Conservation (phyloP, 2,113 vertebrate species). For the Gymnarchus niloticus region DNA sequence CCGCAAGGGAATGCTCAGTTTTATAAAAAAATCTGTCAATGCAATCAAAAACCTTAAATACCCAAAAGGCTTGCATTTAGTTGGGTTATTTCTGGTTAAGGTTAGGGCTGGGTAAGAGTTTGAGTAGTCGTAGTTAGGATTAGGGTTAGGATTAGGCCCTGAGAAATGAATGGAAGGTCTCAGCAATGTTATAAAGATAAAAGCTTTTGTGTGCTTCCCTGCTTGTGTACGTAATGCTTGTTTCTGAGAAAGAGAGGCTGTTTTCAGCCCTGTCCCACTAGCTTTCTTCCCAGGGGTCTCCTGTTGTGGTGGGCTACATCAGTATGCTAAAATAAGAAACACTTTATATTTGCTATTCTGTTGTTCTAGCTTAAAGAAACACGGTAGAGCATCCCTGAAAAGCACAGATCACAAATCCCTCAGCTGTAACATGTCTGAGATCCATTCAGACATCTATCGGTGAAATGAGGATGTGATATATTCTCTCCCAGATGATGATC, state of each 20-base stretch:
- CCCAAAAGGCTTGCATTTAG: too few relatives aligned
- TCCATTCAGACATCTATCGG: neutral
- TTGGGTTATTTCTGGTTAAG: too few relatives aligned
- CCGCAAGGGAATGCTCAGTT: too few relatives aligned
- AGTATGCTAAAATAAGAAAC: slow-evolving; percentile 4
- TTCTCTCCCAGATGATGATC: neutral
- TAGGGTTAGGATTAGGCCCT: too few relatives aligned
- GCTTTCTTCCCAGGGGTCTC: neutral
- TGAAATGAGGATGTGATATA: neutral
- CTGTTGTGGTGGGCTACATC: neutral
- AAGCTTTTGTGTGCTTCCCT: too few relatives aligned
- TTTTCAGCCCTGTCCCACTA: neutral
- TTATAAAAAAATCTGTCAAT: too few relatives aligned
- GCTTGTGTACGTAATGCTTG: neutral
- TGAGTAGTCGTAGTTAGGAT: too few relatives aligned
- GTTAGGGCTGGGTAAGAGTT: too few relatives aligned
- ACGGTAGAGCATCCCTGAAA: neutral
- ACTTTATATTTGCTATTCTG: neutral
- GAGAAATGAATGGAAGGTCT: too few relatives aligned
- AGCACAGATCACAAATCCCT: neutral
- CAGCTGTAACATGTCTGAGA: neutral
- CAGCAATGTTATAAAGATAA: too few relatives aligned
- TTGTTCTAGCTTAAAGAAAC: neutral
- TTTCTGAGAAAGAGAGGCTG: neutral
- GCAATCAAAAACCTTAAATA: too few relatives aligned